Evolutionary conservation across 2,888 invertebrate species (phyloP).

Genomic region (Caenorhabditis macrosperma): DNA sequence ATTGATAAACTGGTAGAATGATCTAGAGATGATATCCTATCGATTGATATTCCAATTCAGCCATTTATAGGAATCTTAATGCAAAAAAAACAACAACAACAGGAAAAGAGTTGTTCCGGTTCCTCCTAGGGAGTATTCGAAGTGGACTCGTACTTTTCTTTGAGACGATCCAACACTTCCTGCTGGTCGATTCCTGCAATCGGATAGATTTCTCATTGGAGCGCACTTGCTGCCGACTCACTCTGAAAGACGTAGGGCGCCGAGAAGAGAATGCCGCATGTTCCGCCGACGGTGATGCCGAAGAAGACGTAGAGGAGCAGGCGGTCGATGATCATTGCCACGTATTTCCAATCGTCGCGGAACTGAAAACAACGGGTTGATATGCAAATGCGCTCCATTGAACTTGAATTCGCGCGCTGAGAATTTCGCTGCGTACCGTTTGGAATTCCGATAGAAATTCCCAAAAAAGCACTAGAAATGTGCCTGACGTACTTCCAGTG

Average conservation of each 20-base stretch:
- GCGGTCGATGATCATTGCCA: slow-evolving; percentile 82
- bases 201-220: background rate
- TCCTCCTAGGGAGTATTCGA: slow-evolving; percentile 40
- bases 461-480: no score
- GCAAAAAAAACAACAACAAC: no score
- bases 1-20: no score
- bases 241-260: slow-evolving; percentile 82
- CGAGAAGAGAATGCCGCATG: slow-evolving; percentile 81
- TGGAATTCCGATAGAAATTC: no score
- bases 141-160: slow-evolving; percentile 46
- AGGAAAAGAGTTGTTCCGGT: no score
- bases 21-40: no score
- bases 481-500: no score
- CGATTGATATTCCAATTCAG: no score
- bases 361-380: slow-evolving; percentile 76
- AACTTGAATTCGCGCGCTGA: no score
- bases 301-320: slow-evolving; percentile 82
- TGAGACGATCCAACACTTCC: slow-evolving; percentile 51
- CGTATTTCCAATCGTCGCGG: slow-evolving; percentile 82
- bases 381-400: no score
- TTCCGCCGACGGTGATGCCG: slow-evolving; percentile 81
- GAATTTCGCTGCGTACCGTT: no score
- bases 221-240: slow-evolving; percentile 55
- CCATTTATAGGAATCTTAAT: no score
- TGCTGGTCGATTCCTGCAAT: slow-evolving; percentile 54